phyloP scores from a whole-genome alignment of 2,113 vertebrate genomes.

The Pseudonaja textilis region DNA sequence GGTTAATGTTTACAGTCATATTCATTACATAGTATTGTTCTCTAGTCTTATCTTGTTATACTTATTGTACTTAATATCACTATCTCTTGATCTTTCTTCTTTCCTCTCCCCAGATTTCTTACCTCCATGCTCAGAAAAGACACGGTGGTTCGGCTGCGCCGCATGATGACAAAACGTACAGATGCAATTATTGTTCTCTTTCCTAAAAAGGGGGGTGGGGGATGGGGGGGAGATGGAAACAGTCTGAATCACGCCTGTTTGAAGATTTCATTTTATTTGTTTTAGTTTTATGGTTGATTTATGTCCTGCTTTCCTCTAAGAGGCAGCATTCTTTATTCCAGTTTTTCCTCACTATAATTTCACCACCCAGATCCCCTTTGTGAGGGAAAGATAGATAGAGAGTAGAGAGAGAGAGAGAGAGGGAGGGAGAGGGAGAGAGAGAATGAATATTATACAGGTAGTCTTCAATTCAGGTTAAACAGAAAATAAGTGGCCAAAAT shows the following conservation, averaged over 20 bases:
- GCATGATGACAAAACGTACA: constrained; percentile 16
- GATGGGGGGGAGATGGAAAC: too few relatives aligned
- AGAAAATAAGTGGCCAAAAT: not conserved
- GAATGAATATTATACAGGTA: too few relatives aligned
- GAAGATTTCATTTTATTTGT: not conserved
- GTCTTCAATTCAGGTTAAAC: not conserved
- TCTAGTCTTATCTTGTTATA: too few relatives aligned
- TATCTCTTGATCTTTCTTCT: too few relatives aligned
- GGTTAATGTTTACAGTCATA: too few relatives aligned
- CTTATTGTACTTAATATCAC: too few relatives aligned
- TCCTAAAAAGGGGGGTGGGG: not conserved
- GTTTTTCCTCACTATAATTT: not conserved
- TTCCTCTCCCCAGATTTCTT: constrained; percentile 12
- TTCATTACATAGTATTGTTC: too few relatives aligned
- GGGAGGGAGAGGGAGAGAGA: too few relatives aligned
- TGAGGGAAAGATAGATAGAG: not conserved
- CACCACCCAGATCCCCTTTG: not conserved
- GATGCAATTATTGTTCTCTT: not conserved
- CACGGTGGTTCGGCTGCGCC: constrained; percentile 40
- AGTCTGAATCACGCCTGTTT: not conserved
- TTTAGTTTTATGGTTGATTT: not conserved
- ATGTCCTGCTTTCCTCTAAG: not conserved
- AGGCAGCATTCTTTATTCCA: not conserved
- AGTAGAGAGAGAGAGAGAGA: not conserved
- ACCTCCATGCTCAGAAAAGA: constrained; percentile 60